Evolutionary conservation across 2,797 vertebrate genomes (phyloP), one percentile per base, ranked within the genome.

Genomic region (Enteromius argenteus): DNA sequence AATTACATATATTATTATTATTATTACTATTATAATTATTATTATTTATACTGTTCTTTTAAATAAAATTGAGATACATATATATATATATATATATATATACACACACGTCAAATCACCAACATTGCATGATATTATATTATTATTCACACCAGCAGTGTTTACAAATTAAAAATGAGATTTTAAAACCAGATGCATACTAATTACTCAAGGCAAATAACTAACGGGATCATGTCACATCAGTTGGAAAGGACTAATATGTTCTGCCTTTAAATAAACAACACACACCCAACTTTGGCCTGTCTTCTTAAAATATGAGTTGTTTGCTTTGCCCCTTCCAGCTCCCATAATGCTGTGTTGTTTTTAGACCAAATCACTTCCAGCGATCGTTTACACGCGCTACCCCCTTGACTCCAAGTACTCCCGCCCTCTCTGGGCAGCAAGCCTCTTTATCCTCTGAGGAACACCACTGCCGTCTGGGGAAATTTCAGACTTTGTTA

Each of bases 291-390:
- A 66, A 88, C 53, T 62, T 35, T 27, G 62, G 79, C 58, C 79
- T 23, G 53, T 88, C 76, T 85, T 79, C 78, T 88, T 93, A 94
- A 97, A 96, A 97, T 97, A 97, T 95, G 96, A 97, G 95, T 95
- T 96, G 96, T 97, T 96, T 96, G 94, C 95, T 96, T 97, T 96
- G 95, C 95, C 95, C 96, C 96, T 95, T 95, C 94, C 87, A 94
- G 96, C 95, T 95, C 94, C 95, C 94, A 94, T 97, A 97, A 97
- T 96, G 94, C 96, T 92, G 94, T 97, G 96, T 97, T 97, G 96
- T 97, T 97, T 97, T 96, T 96, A 96, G 95, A 95, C 95, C 94
- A 97, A 98, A 98, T 97, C 96, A 97, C 95, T 97, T 98, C 96
- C 96, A 97, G 96, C 94, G 94, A 96, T 96, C 96, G 95, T 91